These are phyloP conservation scores for Apogon talboti DNA, from an alignment of 2,797 vertebrate species.

Conservation along the genomic window DNA sequence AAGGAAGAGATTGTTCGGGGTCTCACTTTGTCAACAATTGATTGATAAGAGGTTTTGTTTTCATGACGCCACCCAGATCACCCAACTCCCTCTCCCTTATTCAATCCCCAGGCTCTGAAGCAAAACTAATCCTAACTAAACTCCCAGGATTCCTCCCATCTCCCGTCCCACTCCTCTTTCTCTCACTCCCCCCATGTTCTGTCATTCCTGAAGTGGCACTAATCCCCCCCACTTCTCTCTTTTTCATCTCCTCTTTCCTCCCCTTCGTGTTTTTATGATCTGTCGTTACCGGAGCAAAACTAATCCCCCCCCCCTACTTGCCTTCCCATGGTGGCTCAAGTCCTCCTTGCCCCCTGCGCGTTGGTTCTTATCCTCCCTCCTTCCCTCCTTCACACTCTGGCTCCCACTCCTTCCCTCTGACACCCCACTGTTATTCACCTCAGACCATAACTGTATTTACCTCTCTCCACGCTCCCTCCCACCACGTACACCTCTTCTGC, in stretches of 20 bases:
- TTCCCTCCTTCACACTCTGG: slow-evolving; percentile 22
- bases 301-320: slow-evolving; percentile 71
- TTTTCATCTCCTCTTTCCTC: slow-evolving; percentile 79
- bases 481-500: slow-evolving; percentile 25
- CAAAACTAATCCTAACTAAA: slow-evolving; percentile 85
- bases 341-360: slow-evolving; percentile 16
- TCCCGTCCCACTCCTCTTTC: slow-evolving; percentile 61
- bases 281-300: slow-evolving; percentile 84
- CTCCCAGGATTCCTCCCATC: slow-evolving; percentile 78
- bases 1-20: slow-evolving; percentile 46
- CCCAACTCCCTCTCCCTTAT: slow-evolving; percentile 66
- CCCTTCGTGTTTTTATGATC: slow-evolving; percentile 82
- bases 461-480: slow-evolving; percentile 25
- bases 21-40: slow-evolving; percentile 75
- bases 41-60: slow-evolving; percentile 82
- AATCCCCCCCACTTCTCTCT: slow-evolving; percentile 74
- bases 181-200: slow-evolving; percentile 68
- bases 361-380: slow-evolving; percentile 16
- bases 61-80: slow-evolving; percentile 72
- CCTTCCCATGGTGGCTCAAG: slow-evolving; percentile 20
- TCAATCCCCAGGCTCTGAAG: slow-evolving; percentile 78
- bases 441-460: slow-evolving; percentile 70
- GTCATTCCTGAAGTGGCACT: slow-evolving; percentile 83
- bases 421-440: slow-evolving; percentile 68
- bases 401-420: slow-evolving; percentile 48